Evolutionary conservation across 37 sponge, comb jelly and placozoan genomes (phyloP), one percentile per base, ranked within the genome.

Genomic region (Diacarnus erythraeanus): DNA sequence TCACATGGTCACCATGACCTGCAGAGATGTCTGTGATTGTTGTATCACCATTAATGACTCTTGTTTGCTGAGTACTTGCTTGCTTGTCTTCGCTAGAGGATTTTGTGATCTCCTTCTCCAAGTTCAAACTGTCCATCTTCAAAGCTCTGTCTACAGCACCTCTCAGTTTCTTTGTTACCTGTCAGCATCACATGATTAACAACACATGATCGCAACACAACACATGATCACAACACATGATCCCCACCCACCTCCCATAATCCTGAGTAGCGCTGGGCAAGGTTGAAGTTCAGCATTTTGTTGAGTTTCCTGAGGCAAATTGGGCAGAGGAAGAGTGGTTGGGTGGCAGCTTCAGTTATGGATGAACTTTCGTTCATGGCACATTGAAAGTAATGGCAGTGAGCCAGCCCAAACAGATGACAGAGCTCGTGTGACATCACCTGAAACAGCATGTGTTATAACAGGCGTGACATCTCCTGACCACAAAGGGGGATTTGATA

Each of bases 351-450:
- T 54, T 93, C 85, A 22, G 69, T 75, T 8, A 91, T 83, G 75
- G 84, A 79, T 57, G 57, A 63, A 54, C 97, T 97, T 37, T 89
- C 94, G 72, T 97, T 97, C 94, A 97, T 93, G 25, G 89, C 81
- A 83, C 97, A 97, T 57, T 82, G 44, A 73, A 89, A 91, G 82
- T 89, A 93, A 40, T 79, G 82, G 76, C 97, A 97, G 74, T 97
- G 97, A 30, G 76, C 77, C 51, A 97, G 64, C 0, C 97, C 97
- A 77, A 93, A 89, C 71, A 89, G 80, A 80, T 97, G 97, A 34
- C 92, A 79, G 6, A 93, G 86, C 70, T 97, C 97, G 56, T 97
- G 97, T 22, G 92, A 77, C 71, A 97, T 74, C 59, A 97, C 94
- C 91, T 97, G 59, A 6, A 39, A 10, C 17, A 54, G 9, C 23